Base-by-base conservation (phyloP, 2,888 invertebrate genomes). In the Drosophila meridiana region DNA sequence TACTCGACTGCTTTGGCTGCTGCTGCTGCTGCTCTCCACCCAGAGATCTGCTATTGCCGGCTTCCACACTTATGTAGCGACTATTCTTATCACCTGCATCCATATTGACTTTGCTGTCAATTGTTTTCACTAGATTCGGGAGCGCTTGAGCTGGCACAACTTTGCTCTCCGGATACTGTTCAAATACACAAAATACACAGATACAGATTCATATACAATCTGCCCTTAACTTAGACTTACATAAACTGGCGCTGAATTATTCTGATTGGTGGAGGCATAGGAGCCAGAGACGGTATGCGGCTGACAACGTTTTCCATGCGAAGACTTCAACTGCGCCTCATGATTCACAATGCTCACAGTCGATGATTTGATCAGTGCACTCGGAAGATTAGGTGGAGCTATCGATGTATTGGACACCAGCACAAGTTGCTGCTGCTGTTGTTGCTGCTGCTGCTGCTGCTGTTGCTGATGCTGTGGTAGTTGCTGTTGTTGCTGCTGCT, bases 171-270 rank as follows among this genome's bases (percentile, higher is more conserved):
- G 73, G 67, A 61, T 89, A 89, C 89, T 87, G 38, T 38, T 26
- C 9, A 38, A 45, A 36, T 36, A 13, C 3, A 20, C 3, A 14
- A 43, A 8, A 48, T 30, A 47, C 7, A 30, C 4, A 20, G 4
- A 50, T 20, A 0, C 3, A 47, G n/a, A 38, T 13, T 30, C 6
- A n/a, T 3, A 4, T 38, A 40, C 40, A 40, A 40, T 28, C 1
- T 11, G 13, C 14, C 14, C 36, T 82, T 36, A 20, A 13, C 6
- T 20, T 34, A 13, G 4, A 42, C 89, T 76, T 72, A 91, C 92
- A 55, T 91, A 90, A 43, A 92, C 74, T 30, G 92, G 91, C 11
- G 90, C 87, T 2, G 89, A 90, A 66, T 88, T 91, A 47, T 91
- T 91, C 63, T 91, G 92, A 65, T 89, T 87, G 4, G 71, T 53